Evolutionary conservation across 2,888 invertebrate species (phyloP).

Genomic region (Machimus atricapillus): DNA sequence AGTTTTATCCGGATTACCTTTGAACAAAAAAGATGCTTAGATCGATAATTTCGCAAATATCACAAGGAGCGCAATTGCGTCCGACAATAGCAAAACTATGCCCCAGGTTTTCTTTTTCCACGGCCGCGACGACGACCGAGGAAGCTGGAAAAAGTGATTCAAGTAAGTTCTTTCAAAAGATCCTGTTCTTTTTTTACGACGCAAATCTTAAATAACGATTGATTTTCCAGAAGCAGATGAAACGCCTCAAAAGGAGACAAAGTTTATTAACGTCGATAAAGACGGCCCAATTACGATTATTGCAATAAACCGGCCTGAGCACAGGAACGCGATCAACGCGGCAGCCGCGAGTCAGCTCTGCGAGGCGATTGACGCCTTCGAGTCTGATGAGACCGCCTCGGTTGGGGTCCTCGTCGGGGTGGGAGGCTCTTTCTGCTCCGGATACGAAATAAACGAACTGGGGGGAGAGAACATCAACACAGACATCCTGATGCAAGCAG

Average conservation of each 20-base stretch:
- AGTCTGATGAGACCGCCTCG: constrained; percentile 73
- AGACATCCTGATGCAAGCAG: constrained; percentile 56
- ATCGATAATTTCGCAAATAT: not conserved
- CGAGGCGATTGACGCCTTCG: constrained; percentile 72
- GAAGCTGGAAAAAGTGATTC: not conserved
- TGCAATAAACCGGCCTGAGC: constrained; percentile 85
- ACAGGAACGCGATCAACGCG: constrained; percentile 82
- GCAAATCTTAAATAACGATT: constrained; percentile 49
- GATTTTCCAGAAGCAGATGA: constrained; percentile 46
- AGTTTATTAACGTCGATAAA: constrained; percentile 65
- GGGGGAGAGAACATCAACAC: constrained; percentile 61
- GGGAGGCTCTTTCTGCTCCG: constrained; percentile 94
- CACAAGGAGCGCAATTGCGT: not conserved
- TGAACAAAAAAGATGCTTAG: not conserved
- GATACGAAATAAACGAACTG: constrained; percentile 85
- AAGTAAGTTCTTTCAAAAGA: not conserved
- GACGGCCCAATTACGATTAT: constrained; percentile 75
- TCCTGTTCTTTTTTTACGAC: not conserved
- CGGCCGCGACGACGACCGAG: not conserved
- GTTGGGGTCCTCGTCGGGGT: constrained; percentile 86
- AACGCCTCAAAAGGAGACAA: constrained; percentile 2
- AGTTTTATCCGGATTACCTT: not conserved
- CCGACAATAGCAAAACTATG: not conserved
- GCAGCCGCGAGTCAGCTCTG: constrained; percentile 73
- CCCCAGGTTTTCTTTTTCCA: not conserved